phyloP scores from a whole-genome alignment of 2,797 vertebrate genomes.

The Apogon talboti region DNA sequence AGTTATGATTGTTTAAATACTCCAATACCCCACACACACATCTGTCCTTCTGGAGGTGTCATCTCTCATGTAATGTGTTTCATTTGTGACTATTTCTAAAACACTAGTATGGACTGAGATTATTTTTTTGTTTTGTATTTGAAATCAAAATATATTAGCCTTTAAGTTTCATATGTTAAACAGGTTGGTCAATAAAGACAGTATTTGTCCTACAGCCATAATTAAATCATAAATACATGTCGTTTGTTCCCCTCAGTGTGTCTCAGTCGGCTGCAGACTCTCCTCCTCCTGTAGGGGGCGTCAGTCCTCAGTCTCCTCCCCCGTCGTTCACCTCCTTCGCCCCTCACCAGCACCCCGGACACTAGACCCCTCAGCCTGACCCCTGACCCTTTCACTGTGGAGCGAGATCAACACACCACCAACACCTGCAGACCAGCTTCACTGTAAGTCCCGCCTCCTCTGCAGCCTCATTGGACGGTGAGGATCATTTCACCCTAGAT shows the following conservation, averaged over 20 bases:
- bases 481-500: not conserved
- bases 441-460: slow-evolving; percentile 44
- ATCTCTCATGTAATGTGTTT: no score
- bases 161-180: no score
- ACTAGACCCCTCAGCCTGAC: slow-evolving; percentile 47
- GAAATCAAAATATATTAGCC: no score
- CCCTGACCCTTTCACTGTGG: slow-evolving; percentile 27
- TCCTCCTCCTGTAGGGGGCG: slow-evolving; percentile 57
- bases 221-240: no score
- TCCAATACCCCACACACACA: no score
- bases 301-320: slow-evolving; percentile 74
- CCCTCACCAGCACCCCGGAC: slow-evolving; percentile 77
- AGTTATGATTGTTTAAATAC: no score
- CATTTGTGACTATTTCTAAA: no score
- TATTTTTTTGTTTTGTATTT: no score
- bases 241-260: slow-evolving; percentile 63
- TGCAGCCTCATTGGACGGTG: not conserved
- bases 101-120: no score
- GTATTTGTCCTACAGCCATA: no score
- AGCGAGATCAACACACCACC: not conserved
- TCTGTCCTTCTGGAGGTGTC: no score
- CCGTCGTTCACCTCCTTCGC: slow-evolving; percentile 78
- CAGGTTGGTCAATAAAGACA: no score
- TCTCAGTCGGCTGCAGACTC: slow-evolving; percentile 74
- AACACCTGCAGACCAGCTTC: slow-evolving; percentile 36